Base-by-base conservation (phyloP, 37 sponge, comb jelly and placozoan genomes). In the Axinella damicornis region DNA sequence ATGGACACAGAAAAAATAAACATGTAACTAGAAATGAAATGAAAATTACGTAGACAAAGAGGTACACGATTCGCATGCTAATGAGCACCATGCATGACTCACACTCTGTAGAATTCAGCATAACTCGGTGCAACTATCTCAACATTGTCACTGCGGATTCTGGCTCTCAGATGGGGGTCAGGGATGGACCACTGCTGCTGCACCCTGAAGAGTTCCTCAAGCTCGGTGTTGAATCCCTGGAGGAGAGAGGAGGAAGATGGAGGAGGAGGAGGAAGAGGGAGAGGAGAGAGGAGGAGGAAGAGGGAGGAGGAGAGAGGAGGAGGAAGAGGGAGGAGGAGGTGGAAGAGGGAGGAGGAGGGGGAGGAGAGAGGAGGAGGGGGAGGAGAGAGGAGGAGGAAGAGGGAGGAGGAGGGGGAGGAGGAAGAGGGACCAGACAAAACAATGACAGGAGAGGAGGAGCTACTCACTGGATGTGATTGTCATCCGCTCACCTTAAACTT, bases 151-250 rank as follows among this genome's bases (percentile, higher is more conserved):
- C 71, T 25, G 37, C 91, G 83, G 35, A 97, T 28, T 37, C 81
- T 79, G 5, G 38, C 33, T 37, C 96, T 83, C 18, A 95, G 78
- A 5, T 68, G 53, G 14, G 76, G 54, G 70, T 97, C 94, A 31
- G 98, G 98, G 20, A 97, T 85, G 37, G 96, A 83, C 77, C 90
- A 97, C 55, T 85, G 84, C 53, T 76, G 46, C 85, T 97, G 98
- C 12, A 93, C 81, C 11, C 84, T 69, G 55, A 55, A 61, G 27
- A 95, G 67, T 64, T 97, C 96, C 65, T 95, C 98, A 18, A 97
- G 60, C 67, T 95, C 98, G 0, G 83, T 78, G 38, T 97, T 97
- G 73, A 97, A 95, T 14, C 94, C 98, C 92, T 93, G 74, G 25
- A 65, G 11, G 5, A n/a, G 52, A 24, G 9, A 9, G 46, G 9